These are phyloP conservation scores for Pseudopodoces humilis DNA, from an alignment of 2,113 vertebrate genomes.

Conservation along the genomic window DNA sequence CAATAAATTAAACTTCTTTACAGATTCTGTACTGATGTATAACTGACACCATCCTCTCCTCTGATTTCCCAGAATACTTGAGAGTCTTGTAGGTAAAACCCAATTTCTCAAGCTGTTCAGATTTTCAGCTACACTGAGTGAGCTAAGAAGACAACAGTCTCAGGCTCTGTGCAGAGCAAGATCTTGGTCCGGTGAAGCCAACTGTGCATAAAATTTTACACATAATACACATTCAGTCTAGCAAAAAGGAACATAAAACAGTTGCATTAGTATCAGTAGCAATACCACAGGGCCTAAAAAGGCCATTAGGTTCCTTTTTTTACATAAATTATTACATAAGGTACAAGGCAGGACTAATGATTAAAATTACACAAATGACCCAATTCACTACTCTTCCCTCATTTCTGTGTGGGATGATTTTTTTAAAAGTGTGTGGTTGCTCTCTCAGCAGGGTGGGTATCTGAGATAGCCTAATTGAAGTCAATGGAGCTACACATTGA, in stretches of 20 bases:
- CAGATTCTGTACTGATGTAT: not conserved
- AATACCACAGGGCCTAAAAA: not conserved
- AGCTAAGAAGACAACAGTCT: not conserved
- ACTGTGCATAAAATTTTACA: not conserved
- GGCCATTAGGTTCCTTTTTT: not conserved
- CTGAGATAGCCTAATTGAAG: conserved; percentile 34
- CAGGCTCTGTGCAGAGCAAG: not conserved
- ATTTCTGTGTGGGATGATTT: not conserved
- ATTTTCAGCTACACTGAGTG: not conserved
- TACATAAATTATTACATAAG: not conserved
- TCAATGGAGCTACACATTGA: conserved; percentile 25
- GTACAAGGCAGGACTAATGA: not conserved
- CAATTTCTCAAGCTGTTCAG: not conserved
- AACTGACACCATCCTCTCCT: not conserved
- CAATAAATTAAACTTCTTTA: not conserved
- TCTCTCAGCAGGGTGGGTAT: not conserved
- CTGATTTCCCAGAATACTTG: not conserved
- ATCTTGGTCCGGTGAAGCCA: not conserved
- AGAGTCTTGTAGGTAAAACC: not conserved
- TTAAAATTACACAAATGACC: not conserved
- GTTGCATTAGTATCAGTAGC: not conserved
- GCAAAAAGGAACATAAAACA: not conserved
- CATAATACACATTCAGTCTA: not conserved
- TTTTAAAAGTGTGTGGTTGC: not conserved
- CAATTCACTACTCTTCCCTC: not conserved